Evolutionary conservation across 2,888 invertebrate genomes (phyloP).

Genomic region (Eristalinus aeneus): DNA sequence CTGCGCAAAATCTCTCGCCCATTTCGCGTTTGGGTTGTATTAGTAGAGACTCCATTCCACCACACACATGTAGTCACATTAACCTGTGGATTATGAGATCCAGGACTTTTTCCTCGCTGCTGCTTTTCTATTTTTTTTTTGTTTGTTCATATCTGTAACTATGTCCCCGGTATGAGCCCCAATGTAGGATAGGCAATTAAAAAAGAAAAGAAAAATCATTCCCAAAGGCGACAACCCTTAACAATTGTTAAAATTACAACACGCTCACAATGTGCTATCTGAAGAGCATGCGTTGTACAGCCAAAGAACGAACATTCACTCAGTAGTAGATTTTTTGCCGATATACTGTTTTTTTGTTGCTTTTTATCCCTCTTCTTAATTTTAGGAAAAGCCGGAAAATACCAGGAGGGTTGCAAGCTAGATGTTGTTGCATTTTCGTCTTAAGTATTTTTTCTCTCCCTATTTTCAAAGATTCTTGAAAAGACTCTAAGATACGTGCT

Average conservation of each 20-base stretch:
- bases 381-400: constrained; percentile 59
- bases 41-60: constrained; percentile 66
- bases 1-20: constrained; percentile 71
- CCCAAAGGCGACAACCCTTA: constrained; percentile 69
- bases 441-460: constrained; percentile 41
- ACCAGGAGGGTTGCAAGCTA: constrained; percentile 58
- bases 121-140: background rate
- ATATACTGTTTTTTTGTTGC: constrained; percentile 16
- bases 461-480: constrained; percentile 41
- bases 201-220: constrained; percentile 47
- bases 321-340: constrained; percentile 57
- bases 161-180: constrained; percentile 30
- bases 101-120: constrained; percentile 6
- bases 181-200: constrained; percentile 60
- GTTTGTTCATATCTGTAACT: constrained; percentile 32
- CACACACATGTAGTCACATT: constrained; percentile 54
- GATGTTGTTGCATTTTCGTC: constrained; percentile 66
- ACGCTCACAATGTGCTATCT: constrained; percentile 55
- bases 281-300: constrained; percentile 64
- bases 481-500: constrained; percentile 38
- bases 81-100: constrained; percentile 68
- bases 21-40: constrained; percentile 42
- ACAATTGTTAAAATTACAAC: constrained; percentile 68
- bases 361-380: constrained; percentile 55
- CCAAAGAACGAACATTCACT: constrained; percentile 59